These are phyloP conservation scores for Tipula lateralis DNA, from an alignment of 2,888 invertebrate species.

Conservation along the genomic window DNA sequence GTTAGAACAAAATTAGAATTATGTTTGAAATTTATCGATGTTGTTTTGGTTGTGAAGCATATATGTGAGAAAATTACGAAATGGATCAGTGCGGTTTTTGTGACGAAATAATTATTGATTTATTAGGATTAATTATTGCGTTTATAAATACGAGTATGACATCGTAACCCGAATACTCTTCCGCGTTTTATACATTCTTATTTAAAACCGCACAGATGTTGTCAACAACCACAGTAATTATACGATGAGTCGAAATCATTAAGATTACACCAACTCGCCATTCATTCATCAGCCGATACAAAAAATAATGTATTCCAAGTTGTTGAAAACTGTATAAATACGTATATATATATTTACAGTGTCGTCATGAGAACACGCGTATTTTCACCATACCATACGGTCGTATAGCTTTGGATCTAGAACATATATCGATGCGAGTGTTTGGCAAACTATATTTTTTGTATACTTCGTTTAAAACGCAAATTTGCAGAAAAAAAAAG, in stretches of 20 bases:
- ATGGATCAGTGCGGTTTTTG: neutral
- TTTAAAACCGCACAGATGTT: neutral
- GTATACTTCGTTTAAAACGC: neutral
- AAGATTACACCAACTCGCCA: neutral
- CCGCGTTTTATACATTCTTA: neutral
- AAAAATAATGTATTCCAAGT: neutral
- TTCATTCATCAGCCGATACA: neutral
- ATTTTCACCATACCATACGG: neutral
- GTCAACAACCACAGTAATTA: neutral
- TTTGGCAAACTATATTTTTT: neutral
- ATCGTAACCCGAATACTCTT: neutral
- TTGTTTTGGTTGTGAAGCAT: neutral
- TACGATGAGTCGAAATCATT: neutral
- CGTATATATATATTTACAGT: neutral
- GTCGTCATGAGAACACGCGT: neutral
- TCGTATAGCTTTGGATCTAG: no score
- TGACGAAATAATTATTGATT: neutral
- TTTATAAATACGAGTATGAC: neutral
- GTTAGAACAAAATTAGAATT: neutral
- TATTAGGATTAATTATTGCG: neutral
- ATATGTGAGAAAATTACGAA: neutral
- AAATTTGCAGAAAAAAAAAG: neutral
- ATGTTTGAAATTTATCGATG: neutral
- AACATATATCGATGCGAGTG: no score
- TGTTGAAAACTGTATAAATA: neutral